These are phyloP conservation scores for Drosophila maculinotata DNA, from an alignment of 2,888 invertebrate genomes.

Conservation along the genomic window DNA sequence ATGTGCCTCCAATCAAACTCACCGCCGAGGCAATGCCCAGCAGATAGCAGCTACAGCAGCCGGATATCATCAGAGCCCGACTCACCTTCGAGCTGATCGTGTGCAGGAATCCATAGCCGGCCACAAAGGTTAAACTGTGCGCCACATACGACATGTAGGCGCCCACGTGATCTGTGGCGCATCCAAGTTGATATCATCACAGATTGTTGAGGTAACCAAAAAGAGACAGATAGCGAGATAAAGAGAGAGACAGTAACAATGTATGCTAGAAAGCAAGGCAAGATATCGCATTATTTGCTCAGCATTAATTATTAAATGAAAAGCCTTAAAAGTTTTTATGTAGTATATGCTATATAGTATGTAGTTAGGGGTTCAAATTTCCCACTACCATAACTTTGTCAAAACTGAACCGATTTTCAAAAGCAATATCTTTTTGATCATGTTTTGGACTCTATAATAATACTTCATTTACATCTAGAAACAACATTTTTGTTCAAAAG, in stretches of 20 bases:
- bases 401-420: too few relatives aligned
- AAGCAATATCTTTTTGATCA: too few relatives aligned
- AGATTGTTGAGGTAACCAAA: background rate
- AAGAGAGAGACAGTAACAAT: background rate
- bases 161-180: slow-evolving; percentile 75
- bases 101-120: slow-evolving; percentile 78
- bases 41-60: slow-evolving; percentile 78
- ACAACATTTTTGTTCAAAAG: too few relatives aligned
- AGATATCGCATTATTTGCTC: background rate
- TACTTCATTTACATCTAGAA: too few relatives aligned
- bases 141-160: slow-evolving; percentile 81
- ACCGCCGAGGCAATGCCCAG: slow-evolving; percentile 79
- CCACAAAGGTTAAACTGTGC: slow-evolving; percentile 81
- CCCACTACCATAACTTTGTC: too few relatives aligned
- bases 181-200: slow-evolving; percentile 1
- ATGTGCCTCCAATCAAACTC: slow-evolving; percentile 73
- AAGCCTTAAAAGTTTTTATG: too few relatives aligned
- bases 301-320: background rate
- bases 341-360: too few relatives aligned
- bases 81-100: slow-evolving; percentile 75
- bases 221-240: background rate
- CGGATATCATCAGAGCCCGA: slow-evolving; percentile 75
- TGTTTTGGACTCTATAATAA: too few relatives aligned
- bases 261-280: background rate
- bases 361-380: too few relatives aligned